Conservation (phyloP, 2,113 vertebrate species). For the Cyanoramphus novaezelandiae region DNA sequence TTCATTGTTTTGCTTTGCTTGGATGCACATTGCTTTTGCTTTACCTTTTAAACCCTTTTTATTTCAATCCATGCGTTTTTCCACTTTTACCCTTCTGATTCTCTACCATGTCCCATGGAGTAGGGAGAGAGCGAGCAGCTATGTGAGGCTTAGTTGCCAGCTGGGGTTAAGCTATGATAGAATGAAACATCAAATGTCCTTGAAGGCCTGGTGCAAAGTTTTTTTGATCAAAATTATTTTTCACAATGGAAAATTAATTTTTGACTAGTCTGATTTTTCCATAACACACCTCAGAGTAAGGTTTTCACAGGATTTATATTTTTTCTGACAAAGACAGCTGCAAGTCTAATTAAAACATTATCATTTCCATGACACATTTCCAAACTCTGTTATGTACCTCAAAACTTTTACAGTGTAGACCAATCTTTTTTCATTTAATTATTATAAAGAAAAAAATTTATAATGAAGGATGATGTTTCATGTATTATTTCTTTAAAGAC, state of each 20-base stretch:
- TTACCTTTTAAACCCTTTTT: neutral
- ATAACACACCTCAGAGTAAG: neutral
- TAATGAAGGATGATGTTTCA: neutral
- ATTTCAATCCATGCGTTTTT: neutral
- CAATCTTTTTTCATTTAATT: neutral
- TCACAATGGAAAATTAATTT: neutral
- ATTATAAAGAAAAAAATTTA: neutral
- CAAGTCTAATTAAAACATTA: neutral
- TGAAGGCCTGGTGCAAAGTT: neutral
- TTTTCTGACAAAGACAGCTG: neutral
- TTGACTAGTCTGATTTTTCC: neutral
- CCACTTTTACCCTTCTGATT: neutral
- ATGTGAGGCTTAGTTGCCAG: neutral
- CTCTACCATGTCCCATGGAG: neutral
- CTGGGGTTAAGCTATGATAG: neutral
- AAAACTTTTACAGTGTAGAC: neutral
- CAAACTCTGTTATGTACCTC: neutral
- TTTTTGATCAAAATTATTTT: neutral
- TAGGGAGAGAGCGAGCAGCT: neutral
- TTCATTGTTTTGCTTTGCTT: neutral
- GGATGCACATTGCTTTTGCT: fast-evolving
- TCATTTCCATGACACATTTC: neutral
- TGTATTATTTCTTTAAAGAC: neutral
- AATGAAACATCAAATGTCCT: neutral
- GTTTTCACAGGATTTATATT: neutral